Percentiles rank a stretch among this genome's conserved stretches.
phyloP scores from a whole-genome alignment of 2,888 invertebrate genomes.

The Nycteola revayana region DNA sequence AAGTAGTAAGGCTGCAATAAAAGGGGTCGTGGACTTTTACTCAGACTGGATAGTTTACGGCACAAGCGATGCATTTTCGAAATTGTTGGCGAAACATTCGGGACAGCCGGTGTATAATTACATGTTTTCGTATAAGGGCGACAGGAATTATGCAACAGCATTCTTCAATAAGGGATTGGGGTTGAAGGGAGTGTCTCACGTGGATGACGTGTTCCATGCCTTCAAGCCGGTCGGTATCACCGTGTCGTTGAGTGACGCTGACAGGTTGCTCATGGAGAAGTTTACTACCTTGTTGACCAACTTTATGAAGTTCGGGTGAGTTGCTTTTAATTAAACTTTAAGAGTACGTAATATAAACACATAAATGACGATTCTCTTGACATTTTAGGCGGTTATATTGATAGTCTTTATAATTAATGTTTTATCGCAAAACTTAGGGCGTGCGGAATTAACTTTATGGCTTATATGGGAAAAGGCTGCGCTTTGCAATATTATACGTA shows the following conservation, averaged over 20 bases:
- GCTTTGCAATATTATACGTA: no score
- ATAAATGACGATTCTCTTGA: no score
- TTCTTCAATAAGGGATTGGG: conserved; percentile 37
- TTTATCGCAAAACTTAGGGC: no score
- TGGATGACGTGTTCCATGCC: conserved; percentile 68
- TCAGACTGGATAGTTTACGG: conserved; percentile 65
- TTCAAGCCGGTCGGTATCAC: conserved; percentile 62
- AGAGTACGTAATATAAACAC: no score
- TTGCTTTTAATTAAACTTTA: neutral
- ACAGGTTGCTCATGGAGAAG: conserved; percentile 53
- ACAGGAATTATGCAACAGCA: conserved; percentile 56
- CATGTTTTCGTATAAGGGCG: conserved; percentile 61
- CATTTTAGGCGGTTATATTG: no score
- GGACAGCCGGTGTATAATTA: conserved; percentile 60
- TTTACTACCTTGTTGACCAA: conserved; percentile 62
- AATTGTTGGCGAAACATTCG: conserved; percentile 47
- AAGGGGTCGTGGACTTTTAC: conserved; percentile 50
- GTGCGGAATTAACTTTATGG: no score
- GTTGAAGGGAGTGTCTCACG: conserved; percentile 54
- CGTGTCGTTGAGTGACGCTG: conserved; percentile 38
- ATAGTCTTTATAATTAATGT: no score
- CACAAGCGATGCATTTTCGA: conserved; percentile 51
- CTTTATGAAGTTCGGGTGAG: conserved; percentile 59
- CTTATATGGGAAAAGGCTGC: no score
- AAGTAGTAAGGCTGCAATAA: conserved; percentile 35